A percentile compares a stretch with the other conserved stretches of the same genome.
phyloP scores from a whole-genome alignment of 2,113 vertebrate genomes.

The Maccullochella peelii region DNA sequence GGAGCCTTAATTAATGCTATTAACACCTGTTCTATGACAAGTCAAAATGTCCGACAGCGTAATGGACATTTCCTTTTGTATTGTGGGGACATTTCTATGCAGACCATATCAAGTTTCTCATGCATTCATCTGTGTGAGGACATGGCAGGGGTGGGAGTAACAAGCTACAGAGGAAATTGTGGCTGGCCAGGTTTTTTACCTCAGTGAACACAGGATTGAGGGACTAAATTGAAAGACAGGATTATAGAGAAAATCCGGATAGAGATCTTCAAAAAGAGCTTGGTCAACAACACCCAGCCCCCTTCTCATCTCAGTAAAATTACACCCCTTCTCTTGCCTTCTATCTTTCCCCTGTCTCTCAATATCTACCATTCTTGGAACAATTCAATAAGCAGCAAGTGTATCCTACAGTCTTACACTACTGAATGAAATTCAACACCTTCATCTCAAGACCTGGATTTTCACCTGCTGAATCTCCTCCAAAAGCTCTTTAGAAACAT shows the following conservation, averaged over 20 bases:
- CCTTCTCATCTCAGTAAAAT: constrained; percentile 50
- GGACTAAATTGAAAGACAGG: constrained; percentile 63
- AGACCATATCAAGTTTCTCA: constrained; percentile 2
- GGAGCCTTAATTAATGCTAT: background rate
- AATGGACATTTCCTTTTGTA: background rate
- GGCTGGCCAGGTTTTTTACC: constrained; percentile 65
- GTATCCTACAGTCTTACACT: constrained; percentile 11
- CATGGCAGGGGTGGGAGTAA: constrained; percentile 19
- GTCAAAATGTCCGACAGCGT: background rate
- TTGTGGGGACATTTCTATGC: constrained; percentile 12
- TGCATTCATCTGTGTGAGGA: constrained; percentile 19
- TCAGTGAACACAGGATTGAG: constrained; percentile 59
- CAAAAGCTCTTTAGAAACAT: constrained; percentile 16
- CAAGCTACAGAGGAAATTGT: constrained; percentile 46
- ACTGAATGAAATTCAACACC: constrained; percentile 41
- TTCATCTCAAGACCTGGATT: constrained; percentile 42
- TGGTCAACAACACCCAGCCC: constrained; percentile 55
- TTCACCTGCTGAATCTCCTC: constrained; percentile 59
- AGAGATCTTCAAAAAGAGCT: constrained; percentile 57
- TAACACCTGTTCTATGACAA: background rate
- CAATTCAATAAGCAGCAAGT: constrained; percentile 39
- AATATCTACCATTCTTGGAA: constrained; percentile 21
- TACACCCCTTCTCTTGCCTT: constrained; percentile 11
- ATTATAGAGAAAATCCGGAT: constrained; percentile 63
- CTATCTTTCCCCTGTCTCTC: constrained; percentile 31